These are phyloP conservation scores for Ischnura elegans DNA, from an alignment of 2,888 invertebrate genomes.

Conservation along the genomic window DNA sequence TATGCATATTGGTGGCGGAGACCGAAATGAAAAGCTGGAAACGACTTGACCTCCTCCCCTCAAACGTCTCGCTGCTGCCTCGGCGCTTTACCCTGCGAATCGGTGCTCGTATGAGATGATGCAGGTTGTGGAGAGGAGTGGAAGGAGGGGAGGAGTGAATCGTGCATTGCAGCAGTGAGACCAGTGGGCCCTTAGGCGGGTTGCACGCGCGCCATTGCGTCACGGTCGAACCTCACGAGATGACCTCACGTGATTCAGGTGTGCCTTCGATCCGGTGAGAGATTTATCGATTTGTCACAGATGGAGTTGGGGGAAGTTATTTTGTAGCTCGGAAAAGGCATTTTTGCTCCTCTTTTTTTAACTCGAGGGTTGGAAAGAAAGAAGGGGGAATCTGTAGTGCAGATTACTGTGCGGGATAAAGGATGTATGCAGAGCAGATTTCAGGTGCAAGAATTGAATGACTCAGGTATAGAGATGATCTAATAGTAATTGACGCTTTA, in stretches of 20 bases:
- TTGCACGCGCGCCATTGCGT: background rate
- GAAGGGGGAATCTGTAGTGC: background rate
- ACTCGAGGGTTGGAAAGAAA: background rate
- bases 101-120: background rate
- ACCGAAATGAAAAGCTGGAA: too few species aligned
- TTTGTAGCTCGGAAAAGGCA: background rate
- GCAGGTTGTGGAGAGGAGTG: background rate
- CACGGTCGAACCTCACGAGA: background rate
- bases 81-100: too few species aligned
- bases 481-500: too few species aligned
- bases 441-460: too few species aligned
- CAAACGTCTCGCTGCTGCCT: too few species aligned
- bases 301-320: background rate
- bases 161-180: background rate
- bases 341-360: background rate
- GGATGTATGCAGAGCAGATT: too few species aligned
- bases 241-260: background rate
- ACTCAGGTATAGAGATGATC: too few species aligned
- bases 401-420: background rate
- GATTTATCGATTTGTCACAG: background rate
- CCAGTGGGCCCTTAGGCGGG: background rate
- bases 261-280: background rate
- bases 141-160: background rate
- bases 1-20: too few species aligned
- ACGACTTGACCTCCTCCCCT: too few species aligned